Conservation (phyloP, 2,113 vertebrate species). For the Irena cyanogastra region DNA sequence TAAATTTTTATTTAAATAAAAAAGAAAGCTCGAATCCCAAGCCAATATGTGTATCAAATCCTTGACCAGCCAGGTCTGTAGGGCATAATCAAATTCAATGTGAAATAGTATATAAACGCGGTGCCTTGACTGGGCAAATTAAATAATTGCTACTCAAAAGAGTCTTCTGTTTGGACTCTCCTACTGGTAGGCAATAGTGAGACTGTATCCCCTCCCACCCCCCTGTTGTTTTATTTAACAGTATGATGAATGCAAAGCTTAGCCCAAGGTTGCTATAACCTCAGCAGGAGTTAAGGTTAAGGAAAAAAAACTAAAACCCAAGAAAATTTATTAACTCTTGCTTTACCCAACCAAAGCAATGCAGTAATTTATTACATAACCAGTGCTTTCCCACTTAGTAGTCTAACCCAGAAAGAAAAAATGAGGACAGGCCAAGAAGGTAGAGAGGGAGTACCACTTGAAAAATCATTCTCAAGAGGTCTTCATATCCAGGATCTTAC, state of each 20-base stretch:
- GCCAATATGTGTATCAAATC: conserved; percentile 84
- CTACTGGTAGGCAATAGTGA: conserved; percentile 84
- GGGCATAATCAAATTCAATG: conserved; percentile 87
- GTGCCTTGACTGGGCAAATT: conserved; percentile 84
- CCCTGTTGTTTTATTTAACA: conserved; percentile 69
- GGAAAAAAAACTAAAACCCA: conserved; percentile 69
- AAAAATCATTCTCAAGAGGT: neutral
- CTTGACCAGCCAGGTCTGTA: conserved; percentile 85
- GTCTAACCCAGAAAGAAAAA: conserved; percentile 61
- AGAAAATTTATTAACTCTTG: conserved; percentile 77
- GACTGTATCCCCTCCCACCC: conserved; percentile 66
- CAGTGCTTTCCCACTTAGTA: conserved; percentile 77
- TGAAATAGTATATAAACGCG: conserved; percentile 86
- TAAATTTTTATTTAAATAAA: conserved; percentile 84
- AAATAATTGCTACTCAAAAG: conserved; percentile 82
- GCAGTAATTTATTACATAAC: conserved; percentile 83
- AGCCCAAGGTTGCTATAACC: conserved; percentile 72
- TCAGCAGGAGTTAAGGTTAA: conserved; percentile 77
- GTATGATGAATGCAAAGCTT: conserved; percentile 75
- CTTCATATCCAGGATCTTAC: neutral
- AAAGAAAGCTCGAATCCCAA: conserved; percentile 86
- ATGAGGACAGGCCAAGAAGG: conserved; percentile 1
- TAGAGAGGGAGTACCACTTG: neutral
- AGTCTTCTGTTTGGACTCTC: conserved; percentile 82
- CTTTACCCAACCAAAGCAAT: conserved; percentile 85